phyloP scores from a whole-genome alignment of 2,888 invertebrate genomes.

The Polymixis flavicincta region DNA sequence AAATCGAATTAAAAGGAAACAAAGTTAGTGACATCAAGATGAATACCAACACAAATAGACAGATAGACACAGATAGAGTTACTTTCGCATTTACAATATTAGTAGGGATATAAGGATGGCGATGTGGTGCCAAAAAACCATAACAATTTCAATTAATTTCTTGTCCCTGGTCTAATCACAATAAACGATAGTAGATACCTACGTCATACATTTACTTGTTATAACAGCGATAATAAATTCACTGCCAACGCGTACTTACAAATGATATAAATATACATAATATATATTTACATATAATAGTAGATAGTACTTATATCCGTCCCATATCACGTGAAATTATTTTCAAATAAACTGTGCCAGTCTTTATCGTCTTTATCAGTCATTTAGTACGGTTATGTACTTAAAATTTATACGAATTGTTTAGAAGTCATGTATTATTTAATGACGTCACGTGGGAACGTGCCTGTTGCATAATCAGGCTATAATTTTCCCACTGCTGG shows the following conservation, averaged over 20 bases:
- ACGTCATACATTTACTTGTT: conserved; percentile 22
- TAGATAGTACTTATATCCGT: conserved; percentile 9
- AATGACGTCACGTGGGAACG: conserved; percentile 48
- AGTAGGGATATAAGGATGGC: no score
- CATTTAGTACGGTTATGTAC: conserved; percentile 21
- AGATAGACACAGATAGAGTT: no score
- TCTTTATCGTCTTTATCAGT: conserved; percentile 58
- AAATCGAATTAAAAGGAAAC: no score
- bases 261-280: background rate
- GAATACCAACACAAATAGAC: no score
- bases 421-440: conserved; percentile 31
- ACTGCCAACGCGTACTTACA: conserved; percentile 15
- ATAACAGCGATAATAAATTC: conserved; percentile 25
- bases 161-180: background rate
- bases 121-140: background rate
- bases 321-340: conserved; percentile 64
- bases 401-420: conserved; percentile 43
- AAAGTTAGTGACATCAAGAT: no score
- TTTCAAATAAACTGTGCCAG: conserved; percentile 60
- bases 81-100: no score
- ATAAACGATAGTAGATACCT: background rate
- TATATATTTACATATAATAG: conserved; percentile 14
- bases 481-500: no score
- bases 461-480: no score
- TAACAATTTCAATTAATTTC: background rate